Conservation (phyloP, 2,888 invertebrate genomes). For the Piscicola geometra region DNA sequence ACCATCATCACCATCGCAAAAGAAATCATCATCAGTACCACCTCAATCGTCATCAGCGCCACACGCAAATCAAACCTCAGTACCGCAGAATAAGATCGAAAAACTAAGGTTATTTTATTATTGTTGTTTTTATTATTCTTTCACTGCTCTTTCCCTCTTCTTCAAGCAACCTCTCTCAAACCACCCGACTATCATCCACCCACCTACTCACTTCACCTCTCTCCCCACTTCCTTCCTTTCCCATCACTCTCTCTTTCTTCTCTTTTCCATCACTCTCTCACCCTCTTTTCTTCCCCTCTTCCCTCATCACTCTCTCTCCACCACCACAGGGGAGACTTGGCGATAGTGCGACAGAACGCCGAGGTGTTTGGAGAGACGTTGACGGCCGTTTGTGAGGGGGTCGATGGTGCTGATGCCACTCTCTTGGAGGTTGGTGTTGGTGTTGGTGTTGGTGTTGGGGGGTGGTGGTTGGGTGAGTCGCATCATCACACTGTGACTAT, state of each 20-base stretch:
- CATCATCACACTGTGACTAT: no score
- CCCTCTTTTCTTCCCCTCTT: no score
- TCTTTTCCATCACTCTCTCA: no score
- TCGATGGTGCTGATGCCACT: constrained; percentile 52
- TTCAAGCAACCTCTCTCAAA: no score
- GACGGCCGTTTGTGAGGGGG: constrained; percentile 75
- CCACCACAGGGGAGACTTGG: constrained; percentile 84
- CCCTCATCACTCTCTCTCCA: no score
- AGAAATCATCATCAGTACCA: background rate
- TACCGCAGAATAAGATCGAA: background rate
- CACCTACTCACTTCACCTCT: no score
- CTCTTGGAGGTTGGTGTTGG: constrained; percentile 38
- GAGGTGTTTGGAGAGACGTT: constrained; percentile 91
- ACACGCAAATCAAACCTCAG: background rate
- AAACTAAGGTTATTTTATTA: constrained; percentile 35
- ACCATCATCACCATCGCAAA: background rate
- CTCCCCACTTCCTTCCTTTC: no score
- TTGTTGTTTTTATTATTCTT: no score
- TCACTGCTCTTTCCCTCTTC: no score
- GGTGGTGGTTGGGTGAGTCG: background rate
- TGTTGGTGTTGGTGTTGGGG: constrained; percentile 32
- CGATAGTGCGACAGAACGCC: constrained; percentile 88
- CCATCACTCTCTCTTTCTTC: no score
- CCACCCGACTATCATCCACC: no score
- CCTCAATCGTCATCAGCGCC: background rate